These are phyloP conservation scores for Actenoides lindsayi DNA, from an alignment of 2,113 vertebrate species.

Conservation along the genomic window DNA sequence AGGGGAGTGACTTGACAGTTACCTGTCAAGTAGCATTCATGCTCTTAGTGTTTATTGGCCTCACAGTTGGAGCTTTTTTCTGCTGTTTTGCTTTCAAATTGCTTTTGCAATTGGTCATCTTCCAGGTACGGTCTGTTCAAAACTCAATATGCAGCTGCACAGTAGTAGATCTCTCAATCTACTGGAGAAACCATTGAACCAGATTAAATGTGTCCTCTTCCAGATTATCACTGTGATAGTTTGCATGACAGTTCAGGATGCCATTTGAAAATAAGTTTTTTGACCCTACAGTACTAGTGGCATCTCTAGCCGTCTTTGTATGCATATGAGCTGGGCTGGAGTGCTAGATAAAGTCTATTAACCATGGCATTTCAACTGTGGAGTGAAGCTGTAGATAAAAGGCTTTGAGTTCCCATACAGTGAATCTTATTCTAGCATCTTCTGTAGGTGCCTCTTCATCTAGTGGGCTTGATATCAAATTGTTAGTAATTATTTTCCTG, in stretches of 20 bases:
- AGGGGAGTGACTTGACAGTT: neutral
- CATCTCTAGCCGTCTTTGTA: neutral
- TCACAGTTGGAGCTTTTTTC: neutral
- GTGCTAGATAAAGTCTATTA: neutral
- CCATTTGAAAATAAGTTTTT: neutral
- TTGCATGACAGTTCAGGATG: neutral
- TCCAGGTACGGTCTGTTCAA: neutral
- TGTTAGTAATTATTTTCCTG: neutral
- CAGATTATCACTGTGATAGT: neutral
- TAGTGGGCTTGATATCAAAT: neutral
- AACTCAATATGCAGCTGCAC: neutral
- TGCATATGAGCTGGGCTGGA: neutral
- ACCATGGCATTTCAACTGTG: neutral
- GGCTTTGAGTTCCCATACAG: neutral
- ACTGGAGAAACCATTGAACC: neutral
- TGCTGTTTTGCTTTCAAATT: neutral
- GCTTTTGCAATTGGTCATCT: neutral
- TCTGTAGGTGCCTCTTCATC: neutral
- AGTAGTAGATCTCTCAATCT: neutral
- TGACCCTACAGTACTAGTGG: neutral
- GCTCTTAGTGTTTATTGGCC: neutral
- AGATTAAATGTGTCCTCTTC: neutral
- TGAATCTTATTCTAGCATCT: neutral
- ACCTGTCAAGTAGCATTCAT: neutral
- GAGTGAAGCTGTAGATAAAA: neutral